A percentile compares a stretch with the other conserved stretches of the same genome.
These are phyloP conservation scores for Tympanuchus pallidicinctus DNA, from an alignment of 2,113 vertebrate species.

Conservation along the genomic window DNA sequence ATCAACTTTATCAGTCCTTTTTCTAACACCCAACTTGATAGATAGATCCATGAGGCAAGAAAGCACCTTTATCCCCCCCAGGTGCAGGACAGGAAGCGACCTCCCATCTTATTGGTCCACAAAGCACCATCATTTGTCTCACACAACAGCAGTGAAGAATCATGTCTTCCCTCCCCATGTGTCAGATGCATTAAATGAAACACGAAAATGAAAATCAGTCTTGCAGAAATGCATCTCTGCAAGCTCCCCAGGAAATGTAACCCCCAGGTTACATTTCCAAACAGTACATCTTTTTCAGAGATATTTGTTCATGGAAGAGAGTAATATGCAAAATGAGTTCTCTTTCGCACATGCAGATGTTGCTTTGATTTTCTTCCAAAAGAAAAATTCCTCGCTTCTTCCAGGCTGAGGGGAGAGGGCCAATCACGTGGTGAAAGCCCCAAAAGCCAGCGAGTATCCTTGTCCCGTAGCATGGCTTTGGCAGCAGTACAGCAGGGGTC, in stretches of 20 bases:
- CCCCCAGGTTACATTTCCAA: neutral
- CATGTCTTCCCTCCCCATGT: neutral
- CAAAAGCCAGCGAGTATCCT: neutral
- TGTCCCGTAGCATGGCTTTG: neutral
- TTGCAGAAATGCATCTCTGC: neutral
- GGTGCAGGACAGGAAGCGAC: neutral
- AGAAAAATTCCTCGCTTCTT: neutral
- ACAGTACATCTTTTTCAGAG: neutral
- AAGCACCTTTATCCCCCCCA: neutral
- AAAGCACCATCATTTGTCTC: neutral
- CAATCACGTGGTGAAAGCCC: neutral
- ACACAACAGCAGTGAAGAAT: neutral
- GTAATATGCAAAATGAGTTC: neutral
- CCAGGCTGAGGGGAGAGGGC: neutral
- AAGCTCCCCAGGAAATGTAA: neutral
- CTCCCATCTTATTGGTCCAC: neutral
- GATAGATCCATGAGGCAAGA: neutral
- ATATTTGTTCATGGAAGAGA: neutral
- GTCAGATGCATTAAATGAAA: neutral
- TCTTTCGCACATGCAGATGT: neutral
- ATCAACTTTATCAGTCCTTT: neutral
- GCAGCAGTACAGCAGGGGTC: conserved; percentile 15
- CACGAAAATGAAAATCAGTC: neutral
- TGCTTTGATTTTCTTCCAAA: neutral
- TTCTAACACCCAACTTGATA: neutral